Percentiles rank a stretch among this genome's conserved stretches.
These are phyloP conservation scores for Colinus virginianus DNA, from an alignment of 2,113 vertebrate species.

Conservation along the genomic window DNA sequence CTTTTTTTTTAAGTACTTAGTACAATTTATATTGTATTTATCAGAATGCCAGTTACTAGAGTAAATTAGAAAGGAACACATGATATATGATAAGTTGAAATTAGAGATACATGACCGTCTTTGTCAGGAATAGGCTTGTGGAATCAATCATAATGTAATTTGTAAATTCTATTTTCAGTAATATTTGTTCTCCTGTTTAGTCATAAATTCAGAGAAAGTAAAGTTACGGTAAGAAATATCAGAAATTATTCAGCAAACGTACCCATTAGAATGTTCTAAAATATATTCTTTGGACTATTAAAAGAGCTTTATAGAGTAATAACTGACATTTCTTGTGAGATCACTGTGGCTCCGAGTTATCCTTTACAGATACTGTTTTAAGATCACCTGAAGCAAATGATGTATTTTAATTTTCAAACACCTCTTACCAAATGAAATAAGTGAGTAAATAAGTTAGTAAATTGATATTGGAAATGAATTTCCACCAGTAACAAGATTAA, in stretches of 20 bases:
- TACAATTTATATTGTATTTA: background rate
- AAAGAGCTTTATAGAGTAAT: background rate
- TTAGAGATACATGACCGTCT: background rate
- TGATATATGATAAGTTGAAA: background rate
- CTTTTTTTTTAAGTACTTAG: background rate
- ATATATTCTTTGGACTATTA: background rate
- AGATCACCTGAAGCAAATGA: background rate
- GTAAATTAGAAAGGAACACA: background rate
- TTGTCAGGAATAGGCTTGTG: background rate
- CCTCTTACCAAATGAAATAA: background rate
- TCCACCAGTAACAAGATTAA: background rate
- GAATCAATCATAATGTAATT: background rate
- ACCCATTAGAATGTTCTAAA: background rate
- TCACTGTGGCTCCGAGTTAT: background rate
- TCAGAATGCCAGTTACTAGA: background rate
- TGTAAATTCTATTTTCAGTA: background rate
- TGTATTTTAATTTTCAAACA: background rate
- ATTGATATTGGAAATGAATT: background rate
- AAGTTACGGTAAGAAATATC: background rate
- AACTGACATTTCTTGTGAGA: background rate
- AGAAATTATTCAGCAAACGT: background rate
- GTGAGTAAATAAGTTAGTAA: background rate
- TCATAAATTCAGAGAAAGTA: background rate
- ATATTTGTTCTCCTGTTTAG: background rate
- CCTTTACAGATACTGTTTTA: background rate